These are phyloP conservation scores for Mylabris sibirica DNA, from an alignment of 2,888 invertebrate species.

Conservation along the genomic window DNA sequence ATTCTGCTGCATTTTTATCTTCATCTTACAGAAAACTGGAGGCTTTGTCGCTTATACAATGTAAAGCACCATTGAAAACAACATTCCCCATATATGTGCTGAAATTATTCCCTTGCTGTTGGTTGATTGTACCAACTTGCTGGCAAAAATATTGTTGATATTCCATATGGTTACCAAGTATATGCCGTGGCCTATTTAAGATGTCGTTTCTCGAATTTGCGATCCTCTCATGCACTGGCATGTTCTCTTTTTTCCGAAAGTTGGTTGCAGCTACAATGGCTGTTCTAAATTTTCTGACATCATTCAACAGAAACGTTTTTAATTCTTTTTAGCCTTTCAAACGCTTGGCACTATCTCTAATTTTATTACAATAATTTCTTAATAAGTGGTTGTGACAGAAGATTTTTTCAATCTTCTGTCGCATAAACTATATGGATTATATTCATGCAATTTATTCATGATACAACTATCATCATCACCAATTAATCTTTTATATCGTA, in stretches of 20 bases:
- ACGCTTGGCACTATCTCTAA: not conserved
- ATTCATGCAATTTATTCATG: conserved; percentile 24
- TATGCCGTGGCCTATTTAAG: not conserved
- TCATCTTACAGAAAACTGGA: conserved; percentile 41
- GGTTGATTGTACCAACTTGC: too few species aligned
- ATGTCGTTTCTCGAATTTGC: not conserved
- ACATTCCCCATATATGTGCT: not conserved
- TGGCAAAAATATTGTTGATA: conserved; percentile 22
- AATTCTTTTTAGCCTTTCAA: too few species aligned
- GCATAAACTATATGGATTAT: conserved; percentile 28
- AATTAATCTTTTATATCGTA: conserved; percentile 30
- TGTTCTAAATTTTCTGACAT: not conserved
- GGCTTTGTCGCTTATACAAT: conserved; percentile 14
- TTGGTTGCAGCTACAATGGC: not conserved
- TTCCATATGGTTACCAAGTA: not conserved
- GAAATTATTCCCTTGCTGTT: not conserved
- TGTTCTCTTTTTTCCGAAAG: not conserved
- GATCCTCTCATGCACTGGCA: not conserved
- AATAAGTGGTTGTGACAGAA: conserved; percentile 33
- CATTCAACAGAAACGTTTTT: not conserved
- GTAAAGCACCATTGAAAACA: not conserved
- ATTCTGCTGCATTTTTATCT: conserved; percentile 48
- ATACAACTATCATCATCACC: conserved; percentile 36
- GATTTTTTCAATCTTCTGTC: conserved; percentile 30
- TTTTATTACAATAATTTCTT: conserved; percentile 25